Evolutionary conservation across 1,140 invertebrate species (phyloP).

Genomic region (Drosophila pseudoananassae): DNA sequence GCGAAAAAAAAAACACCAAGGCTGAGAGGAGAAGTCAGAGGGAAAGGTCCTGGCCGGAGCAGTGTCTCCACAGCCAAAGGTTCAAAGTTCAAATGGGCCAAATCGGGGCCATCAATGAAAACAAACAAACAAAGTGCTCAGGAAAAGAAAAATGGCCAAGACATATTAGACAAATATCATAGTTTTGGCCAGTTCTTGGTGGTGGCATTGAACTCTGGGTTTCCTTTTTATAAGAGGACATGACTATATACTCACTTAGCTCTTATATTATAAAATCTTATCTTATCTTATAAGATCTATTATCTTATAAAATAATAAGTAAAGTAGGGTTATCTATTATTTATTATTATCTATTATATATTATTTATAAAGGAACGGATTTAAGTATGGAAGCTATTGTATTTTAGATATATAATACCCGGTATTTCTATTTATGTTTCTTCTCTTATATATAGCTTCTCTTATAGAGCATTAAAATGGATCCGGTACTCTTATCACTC

Average conservation of each 20-base stretch:
- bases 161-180: constrained; percentile 6
- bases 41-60: neutral
- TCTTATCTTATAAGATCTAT: too few relatives aligned
- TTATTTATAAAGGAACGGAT: too few relatives aligned
- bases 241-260: too few relatives aligned
- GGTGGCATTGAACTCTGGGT: constrained; percentile 4
- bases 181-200: neutral
- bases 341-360: too few relatives aligned
- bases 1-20: constrained; percentile 9
- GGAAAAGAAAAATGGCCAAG: constrained; percentile 23
- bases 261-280: too few relatives aligned
- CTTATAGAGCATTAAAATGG: too few relatives aligned
- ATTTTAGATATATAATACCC: neutral
- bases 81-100: constrained; percentile 70
- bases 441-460: too few relatives aligned
- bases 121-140: constrained; percentile 34
- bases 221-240: neutral
- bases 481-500: too few relatives aligned
- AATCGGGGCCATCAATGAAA: constrained; percentile 54
- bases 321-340: too few relatives aligned
- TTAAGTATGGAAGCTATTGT: too few relatives aligned
- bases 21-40: neutral
- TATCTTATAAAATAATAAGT: too few relatives aligned
- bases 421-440: neutral
- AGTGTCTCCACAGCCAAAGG: constrained; percentile 46